Evolutionary conservation across 2,888 invertebrate species (phyloP).

Genomic region (Beris morrisii): DNA sequence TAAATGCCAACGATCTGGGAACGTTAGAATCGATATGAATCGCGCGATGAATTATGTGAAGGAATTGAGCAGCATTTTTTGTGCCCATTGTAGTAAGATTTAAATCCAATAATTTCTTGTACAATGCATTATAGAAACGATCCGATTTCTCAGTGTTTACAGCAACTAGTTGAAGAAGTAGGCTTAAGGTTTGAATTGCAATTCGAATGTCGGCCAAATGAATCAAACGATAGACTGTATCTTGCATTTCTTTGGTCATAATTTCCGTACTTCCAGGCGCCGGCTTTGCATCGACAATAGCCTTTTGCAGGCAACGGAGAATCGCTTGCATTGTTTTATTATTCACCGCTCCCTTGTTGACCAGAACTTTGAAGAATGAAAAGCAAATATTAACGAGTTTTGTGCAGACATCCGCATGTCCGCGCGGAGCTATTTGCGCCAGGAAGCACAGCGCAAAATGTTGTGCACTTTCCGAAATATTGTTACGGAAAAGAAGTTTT

Average conservation of each 20-base stretch:
- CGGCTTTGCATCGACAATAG: conserved; percentile 56
- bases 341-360: conserved; percentile 79
- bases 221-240: conserved; percentile 79
- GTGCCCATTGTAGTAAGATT: conserved; percentile 62
- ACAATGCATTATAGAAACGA: conserved; percentile 82
- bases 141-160: conserved; percentile 52
- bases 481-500: conserved; percentile 83
- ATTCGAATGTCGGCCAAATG: conserved; percentile 77
- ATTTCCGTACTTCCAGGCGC: conserved; percentile 48
- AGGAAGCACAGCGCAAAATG: conserved; percentile 93
- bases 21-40: conserved; percentile 75
- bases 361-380: conserved; percentile 89
- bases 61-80: conserved; percentile 73
- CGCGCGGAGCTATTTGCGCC: conserved; percentile 75
- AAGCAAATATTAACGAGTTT: conserved; percentile 90
- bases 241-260: conserved; percentile 54
- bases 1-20: conserved; percentile 75
- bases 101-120: conserved; percentile 80
- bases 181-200: conserved; percentile 58
- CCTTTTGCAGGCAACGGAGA: conserved; percentile 79
- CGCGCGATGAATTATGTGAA: conserved; percentile 86
- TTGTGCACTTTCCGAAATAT: conserved; percentile 83
- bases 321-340: conserved; percentile 82
- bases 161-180: conserved; percentile 50
- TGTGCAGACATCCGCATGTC: conserved; percentile 77